Conservation (phyloP, 2,888 invertebrate species). For the Agrypnus murinus region DNA sequence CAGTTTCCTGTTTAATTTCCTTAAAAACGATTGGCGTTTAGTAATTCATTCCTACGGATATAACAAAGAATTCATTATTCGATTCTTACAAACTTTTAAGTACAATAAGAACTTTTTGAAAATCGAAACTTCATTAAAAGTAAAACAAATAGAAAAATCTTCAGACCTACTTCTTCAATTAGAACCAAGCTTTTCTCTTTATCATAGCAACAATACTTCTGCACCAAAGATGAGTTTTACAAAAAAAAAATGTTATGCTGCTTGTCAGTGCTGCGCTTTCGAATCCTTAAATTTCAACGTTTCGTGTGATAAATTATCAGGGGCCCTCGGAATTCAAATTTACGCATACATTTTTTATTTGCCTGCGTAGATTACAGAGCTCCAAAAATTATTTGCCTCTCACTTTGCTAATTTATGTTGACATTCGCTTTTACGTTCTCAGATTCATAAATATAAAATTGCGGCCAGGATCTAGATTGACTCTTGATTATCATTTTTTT, state of each 20-base stretch:
- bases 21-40: too few species aligned
- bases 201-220: too few species aligned
- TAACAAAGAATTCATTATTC: too few species aligned
- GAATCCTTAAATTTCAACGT: slow-evolving; percentile 23
- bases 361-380: slow-evolving; percentile 20
- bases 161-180: too few species aligned
- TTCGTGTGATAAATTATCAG: slow-evolving; percentile 28
- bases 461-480: slow-evolving; percentile 12
- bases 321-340: slow-evolving; percentile 29
- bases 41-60: too few species aligned
- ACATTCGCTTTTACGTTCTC: slow-evolving; percentile 30
- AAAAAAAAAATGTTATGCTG: not conserved
- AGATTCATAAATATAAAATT: slow-evolving; percentile 21
- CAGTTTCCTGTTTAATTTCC: too few species aligned
- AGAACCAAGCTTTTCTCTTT: too few species aligned
- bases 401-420: slow-evolving; percentile 40
- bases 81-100: too few species aligned
- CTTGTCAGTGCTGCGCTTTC: slow-evolving; percentile 10
- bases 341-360: slow-evolving; percentile 28
- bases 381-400: slow-evolving; percentile 39
- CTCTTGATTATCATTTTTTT: slow-evolving; percentile 9
- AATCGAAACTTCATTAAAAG: too few species aligned
- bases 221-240: too few species aligned
- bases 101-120: too few species aligned
- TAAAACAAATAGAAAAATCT: too few species aligned